Percentiles rank a stretch among this genome's conserved stretches.
phyloP scores from a whole-genome alignment of 1,140 invertebrate genomes.

The Himalopsyche phryganea region DNA sequence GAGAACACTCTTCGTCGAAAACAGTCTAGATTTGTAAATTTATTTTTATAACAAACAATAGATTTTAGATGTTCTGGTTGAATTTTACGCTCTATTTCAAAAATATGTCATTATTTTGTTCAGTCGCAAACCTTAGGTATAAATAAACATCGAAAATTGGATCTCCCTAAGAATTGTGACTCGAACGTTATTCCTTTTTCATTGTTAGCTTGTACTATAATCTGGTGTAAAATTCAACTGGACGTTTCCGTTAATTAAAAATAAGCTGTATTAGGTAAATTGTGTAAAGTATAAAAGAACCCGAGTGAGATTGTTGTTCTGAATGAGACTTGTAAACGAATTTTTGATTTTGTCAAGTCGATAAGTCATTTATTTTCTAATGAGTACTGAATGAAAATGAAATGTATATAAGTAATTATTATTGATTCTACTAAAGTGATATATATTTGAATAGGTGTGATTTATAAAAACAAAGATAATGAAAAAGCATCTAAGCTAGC shows the following conservation, averaged over 20 bases:
- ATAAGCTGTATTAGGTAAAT: slow-evolving; percentile 30
- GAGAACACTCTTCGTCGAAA: slow-evolving; percentile 19
- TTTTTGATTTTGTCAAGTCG: slow-evolving; percentile 17
- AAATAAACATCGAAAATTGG: slow-evolving; percentile 16
- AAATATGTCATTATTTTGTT: slow-evolving; percentile 11
- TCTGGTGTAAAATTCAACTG: slow-evolving; percentile 31
- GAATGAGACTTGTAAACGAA: slow-evolving; percentile 2
- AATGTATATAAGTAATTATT: not conserved
- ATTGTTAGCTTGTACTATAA: slow-evolving; percentile 17
- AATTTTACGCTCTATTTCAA: slow-evolving; percentile 24
- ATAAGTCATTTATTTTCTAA: slow-evolving; percentile 5
- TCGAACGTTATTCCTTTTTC: not conserved
- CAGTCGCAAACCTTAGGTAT: slow-evolving; percentile 10
- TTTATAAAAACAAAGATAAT: not conserved
- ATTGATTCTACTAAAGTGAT: not conserved
- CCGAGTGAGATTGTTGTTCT: slow-evolving; percentile 24
- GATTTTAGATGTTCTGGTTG: slow-evolving; percentile 16
- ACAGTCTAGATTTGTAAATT: slow-evolving; percentile 32
- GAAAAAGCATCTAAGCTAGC: not conserved
- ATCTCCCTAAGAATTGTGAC: slow-evolving; percentile 21
- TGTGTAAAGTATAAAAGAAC: slow-evolving; percentile 29
- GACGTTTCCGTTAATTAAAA: slow-evolving; percentile 19
- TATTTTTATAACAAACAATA: slow-evolving; percentile 34
- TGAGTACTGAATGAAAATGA: not conserved
- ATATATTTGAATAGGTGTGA: slow-evolving; percentile 1